Percentiles rank a stretch among this genome's conserved stretches.
Evolutionary conservation across 2,888 invertebrate species (phyloP).

Genomic region (Eupithecia subfuscata): DNA sequence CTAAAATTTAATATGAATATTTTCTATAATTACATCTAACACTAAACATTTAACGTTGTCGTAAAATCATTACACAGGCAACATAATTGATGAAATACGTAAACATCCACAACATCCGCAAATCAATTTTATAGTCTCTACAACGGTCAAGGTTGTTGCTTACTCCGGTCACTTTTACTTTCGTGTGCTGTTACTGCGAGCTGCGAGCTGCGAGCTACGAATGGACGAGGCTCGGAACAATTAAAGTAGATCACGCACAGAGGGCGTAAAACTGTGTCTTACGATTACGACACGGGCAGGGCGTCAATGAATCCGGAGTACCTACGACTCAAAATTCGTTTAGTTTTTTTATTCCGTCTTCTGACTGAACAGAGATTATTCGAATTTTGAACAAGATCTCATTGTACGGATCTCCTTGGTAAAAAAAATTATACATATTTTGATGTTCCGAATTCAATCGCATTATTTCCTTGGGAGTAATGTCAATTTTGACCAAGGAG

Average conservation of each 20-base stretch:
- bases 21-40: not conserved
- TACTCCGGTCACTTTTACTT: constrained; percentile 13
- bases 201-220: not conserved
- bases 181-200: not conserved
- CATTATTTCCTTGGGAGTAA: no score
- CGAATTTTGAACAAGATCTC: no score
- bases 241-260: not conserved
- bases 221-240: not conserved
- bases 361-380: no score
- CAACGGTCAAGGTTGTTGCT: constrained; percentile 13
- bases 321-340: no score
- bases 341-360: no score
- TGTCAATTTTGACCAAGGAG: no score
- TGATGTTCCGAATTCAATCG: no score
- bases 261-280: not conserved
- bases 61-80: not conserved
- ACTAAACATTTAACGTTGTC: not conserved
- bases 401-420: no score
- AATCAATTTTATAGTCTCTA: constrained; percentile 1
- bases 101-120: constrained; percentile 6
- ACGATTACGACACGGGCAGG: no score
- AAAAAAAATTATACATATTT: no score
- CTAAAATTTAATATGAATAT: not conserved
- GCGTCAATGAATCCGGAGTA: no score
- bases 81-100: not conserved